phyloP scores from a whole-genome alignment of 1,140 invertebrate species.

The Zaprionus ornatus region DNA sequence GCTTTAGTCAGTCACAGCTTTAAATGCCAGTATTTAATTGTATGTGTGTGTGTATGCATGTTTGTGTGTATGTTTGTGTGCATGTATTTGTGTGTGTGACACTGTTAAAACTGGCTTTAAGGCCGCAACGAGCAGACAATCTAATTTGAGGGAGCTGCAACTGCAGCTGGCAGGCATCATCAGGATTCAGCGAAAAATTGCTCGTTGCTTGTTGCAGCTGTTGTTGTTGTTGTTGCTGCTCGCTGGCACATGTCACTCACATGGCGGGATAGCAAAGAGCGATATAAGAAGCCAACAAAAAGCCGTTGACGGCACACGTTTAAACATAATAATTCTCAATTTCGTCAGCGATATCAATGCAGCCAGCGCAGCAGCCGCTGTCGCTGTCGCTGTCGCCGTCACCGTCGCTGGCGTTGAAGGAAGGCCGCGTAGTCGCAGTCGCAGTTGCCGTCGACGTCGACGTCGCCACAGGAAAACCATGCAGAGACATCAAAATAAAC shows the following conservation, averaged over 20 bases:
- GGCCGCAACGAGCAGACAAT: constrained; percentile 20
- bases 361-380: constrained; percentile 10
- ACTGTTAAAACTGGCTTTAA: constrained; percentile 13
- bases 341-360: constrained; percentile 79
- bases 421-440: neutral
- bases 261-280: constrained; percentile 7
- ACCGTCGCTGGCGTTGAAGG: neutral
- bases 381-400: neutral
- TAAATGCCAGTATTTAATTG: neutral
- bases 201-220: constrained; percentile 4
- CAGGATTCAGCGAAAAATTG: constrained; percentile 31
- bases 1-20: too few relatives aligned
- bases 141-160: constrained; percentile 31
- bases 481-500: constrained; percentile 78
- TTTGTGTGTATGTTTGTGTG: neutral
- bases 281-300: constrained; percentile 41
- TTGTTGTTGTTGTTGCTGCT: neutral
- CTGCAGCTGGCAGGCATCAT: constrained; percentile 41
- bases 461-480: constrained; percentile 67
- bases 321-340: constrained; percentile 82
- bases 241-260: constrained; percentile 42
- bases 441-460: neutral
- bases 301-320: constrained; percentile 66
- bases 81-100: neutral
- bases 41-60: neutral